These are phyloP conservation scores for Mallotus villosus DNA, from an alignment of 2,797 vertebrate genomes.

Conservation along the genomic window DNA sequence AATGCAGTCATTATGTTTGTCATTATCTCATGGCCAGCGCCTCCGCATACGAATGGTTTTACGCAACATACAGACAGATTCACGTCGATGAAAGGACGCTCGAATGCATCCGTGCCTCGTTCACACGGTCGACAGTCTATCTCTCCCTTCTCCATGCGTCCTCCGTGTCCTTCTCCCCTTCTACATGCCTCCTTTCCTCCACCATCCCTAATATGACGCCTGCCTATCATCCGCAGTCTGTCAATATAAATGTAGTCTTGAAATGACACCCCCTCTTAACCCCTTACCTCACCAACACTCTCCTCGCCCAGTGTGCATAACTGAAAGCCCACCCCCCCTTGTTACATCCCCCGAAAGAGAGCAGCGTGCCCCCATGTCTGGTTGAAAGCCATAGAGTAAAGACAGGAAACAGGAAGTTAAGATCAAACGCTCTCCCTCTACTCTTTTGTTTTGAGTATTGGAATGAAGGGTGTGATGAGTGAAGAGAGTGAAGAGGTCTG, in stretches of 20 bases:
- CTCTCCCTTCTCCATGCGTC: no score
- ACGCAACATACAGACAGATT: conserved; percentile 28
- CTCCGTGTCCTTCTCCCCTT: conserved; percentile 1
- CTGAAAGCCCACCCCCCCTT: no score
- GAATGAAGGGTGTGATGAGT: neutral
- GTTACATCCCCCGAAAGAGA: no score
- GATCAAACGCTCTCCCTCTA: neutral
- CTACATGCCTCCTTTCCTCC: conserved; percentile 19
- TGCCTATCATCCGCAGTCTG: conserved; percentile 54
- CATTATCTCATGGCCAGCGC: conserved; percentile 57
- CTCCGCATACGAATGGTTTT: conserved; percentile 13
- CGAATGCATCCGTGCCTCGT: conserved; percentile 53
- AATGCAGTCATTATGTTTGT: conserved; percentile 60
- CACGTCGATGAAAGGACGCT: conserved; percentile 47
- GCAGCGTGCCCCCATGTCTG: conserved; percentile 5
- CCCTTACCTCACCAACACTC: no score
- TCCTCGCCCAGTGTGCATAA: no score
- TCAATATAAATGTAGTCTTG: conserved; percentile 60
- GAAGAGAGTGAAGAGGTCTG: neutral
- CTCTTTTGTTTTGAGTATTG: neutral
- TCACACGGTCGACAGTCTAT: conserved; percentile 6
- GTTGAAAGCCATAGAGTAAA: neutral
- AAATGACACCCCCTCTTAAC: conserved; percentile 40
- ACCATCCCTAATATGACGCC: conserved; percentile 55
- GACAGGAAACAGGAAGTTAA: conserved; percentile 20